Percentiles rank a stretch among this genome's conserved stretches.
phyloP scores from a whole-genome alignment of 2,888 invertebrate species.

The Acanthosepion pharaonis region DNA sequence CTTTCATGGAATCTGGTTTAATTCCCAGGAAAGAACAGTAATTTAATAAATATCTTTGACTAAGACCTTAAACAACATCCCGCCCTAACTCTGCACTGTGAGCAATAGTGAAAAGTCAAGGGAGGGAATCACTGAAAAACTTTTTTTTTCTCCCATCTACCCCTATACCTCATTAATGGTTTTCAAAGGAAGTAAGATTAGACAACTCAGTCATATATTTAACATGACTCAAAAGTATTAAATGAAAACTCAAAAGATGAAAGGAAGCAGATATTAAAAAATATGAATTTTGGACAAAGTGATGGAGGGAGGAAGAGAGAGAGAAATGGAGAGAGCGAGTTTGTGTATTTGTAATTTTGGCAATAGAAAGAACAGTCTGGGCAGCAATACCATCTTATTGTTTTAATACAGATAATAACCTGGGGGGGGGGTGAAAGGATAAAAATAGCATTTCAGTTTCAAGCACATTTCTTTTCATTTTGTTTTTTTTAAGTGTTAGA shows the following conservation, averaged over 20 bases:
- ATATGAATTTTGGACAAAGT: neutral
- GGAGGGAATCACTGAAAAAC: neutral
- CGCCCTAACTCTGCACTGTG: neutral
- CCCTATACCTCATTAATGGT: neutral
- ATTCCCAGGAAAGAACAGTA: neutral
- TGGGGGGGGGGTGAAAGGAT: no score
- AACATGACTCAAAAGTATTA: neutral
- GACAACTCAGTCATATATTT: neutral
- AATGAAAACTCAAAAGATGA: neutral
- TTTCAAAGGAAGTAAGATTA: neutral
- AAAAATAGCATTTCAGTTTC: no score
- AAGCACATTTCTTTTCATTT: no score
- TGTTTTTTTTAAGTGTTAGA: no score
- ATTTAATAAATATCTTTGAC: conserved; percentile 33
- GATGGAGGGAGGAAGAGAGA: neutral
- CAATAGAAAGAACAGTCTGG: no score
- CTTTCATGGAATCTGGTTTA: neutral
- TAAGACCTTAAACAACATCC: neutral
- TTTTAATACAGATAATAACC: no score
- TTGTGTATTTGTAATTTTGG: neutral
- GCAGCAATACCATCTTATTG: no score
- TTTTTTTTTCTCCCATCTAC: neutral
- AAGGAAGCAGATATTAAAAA: neutral
- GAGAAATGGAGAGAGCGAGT: no score
- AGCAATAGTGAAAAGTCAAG: neutral